Evolutionary conservation across 2,888 invertebrate species (phyloP), one percentile per base, ranked within the genome.

Genomic region (Ornithoptera alexandrae): DNA sequence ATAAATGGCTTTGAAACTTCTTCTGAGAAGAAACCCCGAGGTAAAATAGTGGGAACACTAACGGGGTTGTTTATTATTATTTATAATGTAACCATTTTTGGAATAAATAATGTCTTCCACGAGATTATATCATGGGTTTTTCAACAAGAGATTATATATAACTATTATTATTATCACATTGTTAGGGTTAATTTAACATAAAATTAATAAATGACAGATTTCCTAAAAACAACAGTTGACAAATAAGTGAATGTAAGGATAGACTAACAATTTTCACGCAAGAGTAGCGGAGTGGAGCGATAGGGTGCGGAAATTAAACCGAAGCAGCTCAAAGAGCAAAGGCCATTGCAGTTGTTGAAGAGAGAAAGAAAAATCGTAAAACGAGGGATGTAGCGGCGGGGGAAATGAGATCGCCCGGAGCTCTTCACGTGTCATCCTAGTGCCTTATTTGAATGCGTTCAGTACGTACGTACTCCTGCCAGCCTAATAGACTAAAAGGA

Each of bases 241-340:
- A 53, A 17, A 17, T 30, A 30, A 30, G 30, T 53, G 15, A 53
- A 53, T 67, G 62, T 67, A 65, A 68, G 57, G 56, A 68, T 70
- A 58, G 36, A 62, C 20, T 50, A 56, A 65, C 63, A 67, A 18
- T 72, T 69, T 69, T 69, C 24, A 67, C 69, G 57, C 46, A 63
- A 58, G 57, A 58, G 63, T 50, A 63, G 50, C 50, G 18, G 59
- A 59, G 63, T 30, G 50, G 58, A 46, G 39, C 39, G 58, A n/a
- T 57, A 62, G 58, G 22, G 46, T 10, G 50, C 63, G 63, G 63
- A 68, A 68, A 64, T 63, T 64, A 68, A 68, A 68, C 15, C 59
- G 36, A 64, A 36, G 57, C 67, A 66, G 46, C 22, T 42, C 39
- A 62, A 62, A 56, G 53, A 20, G 46, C 50, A 50, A 62, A 64